Percentiles rank a stretch among this genome's conserved stretches.
Evolutionary conservation across 2,113 vertebrate species (phyloP).

Genomic region (Oceanites oceanicus): DNA sequence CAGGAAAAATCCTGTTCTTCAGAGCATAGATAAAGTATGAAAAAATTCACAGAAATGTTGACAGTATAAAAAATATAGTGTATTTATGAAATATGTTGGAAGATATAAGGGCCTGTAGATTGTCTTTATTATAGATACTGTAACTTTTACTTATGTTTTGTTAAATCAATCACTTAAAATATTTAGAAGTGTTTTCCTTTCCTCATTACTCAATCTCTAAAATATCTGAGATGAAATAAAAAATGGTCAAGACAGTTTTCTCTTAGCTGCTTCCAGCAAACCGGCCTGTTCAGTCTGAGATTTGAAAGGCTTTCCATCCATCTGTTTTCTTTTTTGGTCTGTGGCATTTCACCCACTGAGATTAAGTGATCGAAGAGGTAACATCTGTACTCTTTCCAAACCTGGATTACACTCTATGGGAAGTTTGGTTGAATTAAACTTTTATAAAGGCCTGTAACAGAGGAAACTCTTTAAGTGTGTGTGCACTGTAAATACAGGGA

Average conservation of each 20-base stretch:
- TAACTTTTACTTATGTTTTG: background rate
- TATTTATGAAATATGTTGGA: background rate
- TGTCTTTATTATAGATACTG: background rate
- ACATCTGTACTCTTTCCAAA: conserved; percentile 34
- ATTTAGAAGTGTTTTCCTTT: background rate
- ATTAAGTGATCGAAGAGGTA: conserved; percentile 33
- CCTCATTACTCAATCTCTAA: background rate
- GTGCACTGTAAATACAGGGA: background rate
- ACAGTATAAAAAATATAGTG: background rate
- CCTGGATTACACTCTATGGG: background rate
- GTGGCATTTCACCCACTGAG: conserved; percentile 8
- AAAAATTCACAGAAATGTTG: background rate
- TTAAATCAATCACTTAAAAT: background rate
- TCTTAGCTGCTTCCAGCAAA: conserved; percentile 15
- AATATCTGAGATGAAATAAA: background rate
- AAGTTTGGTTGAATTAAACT: conserved; percentile 18
- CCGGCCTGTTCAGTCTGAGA: background rate
- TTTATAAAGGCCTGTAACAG: background rate
- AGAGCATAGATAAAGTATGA: background rate
- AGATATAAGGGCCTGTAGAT: background rate
- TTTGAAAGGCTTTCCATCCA: conserved; percentile 4
- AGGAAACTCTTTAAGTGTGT: background rate
- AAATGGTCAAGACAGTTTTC: background rate
- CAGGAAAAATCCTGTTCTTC: background rate
- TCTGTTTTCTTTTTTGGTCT: conserved; percentile 40